Base-by-base conservation (phyloP, 2,888 invertebrate genomes). In the Pemphredon lugubris region DNA sequence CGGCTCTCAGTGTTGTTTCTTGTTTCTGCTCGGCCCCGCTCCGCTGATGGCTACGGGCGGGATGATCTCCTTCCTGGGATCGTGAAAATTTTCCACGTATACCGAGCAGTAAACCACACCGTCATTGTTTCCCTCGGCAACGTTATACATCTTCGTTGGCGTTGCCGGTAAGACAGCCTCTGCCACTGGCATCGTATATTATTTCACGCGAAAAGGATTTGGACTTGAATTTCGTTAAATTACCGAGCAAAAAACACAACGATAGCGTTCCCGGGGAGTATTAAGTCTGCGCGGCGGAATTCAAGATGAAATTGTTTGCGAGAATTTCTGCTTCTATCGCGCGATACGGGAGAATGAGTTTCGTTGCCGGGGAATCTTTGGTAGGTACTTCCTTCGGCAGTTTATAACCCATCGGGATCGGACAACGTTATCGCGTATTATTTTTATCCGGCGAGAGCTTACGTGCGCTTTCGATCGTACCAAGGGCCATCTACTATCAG, bases 11-110 rank as follows among this genome's bases (percentile, higher is more conserved):
- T 11, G 23, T 21, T 21, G 45, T 23, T 45, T 42, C 37, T 37
- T 4, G 4, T 30, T 39, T 37, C 30, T 7, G 16, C 32, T 23
- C n/a, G 7, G 26, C 14, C 9, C 9, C 40, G 26, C 7, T n/a
- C 6, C 51, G 16, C 21, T 57, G 73, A 76, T 76, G 40, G 54
- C 14, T 16, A 11, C 50, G 26, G n/a, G 2, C 23, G 40, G 54
- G 59, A 73, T 70, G 51, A 73, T 71, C 76, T 60, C 11, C 67
- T 76, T 72, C 54, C 54, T 40, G 64, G 44, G 48, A 59, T 66
- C 57, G 53, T 59, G 69, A 65, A 70, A 59, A 70, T 76, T 69
- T 51, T 44, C 64, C 48, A 40, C 40, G 20, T 40, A 55, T 55
- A 21, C 18, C 51, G n/a, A 23, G 48, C 57, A 59, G 63, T 70